Evolutionary conservation across 2,113 vertebrate species (phyloP).

Genomic region (Mugil cephalus): DNA sequence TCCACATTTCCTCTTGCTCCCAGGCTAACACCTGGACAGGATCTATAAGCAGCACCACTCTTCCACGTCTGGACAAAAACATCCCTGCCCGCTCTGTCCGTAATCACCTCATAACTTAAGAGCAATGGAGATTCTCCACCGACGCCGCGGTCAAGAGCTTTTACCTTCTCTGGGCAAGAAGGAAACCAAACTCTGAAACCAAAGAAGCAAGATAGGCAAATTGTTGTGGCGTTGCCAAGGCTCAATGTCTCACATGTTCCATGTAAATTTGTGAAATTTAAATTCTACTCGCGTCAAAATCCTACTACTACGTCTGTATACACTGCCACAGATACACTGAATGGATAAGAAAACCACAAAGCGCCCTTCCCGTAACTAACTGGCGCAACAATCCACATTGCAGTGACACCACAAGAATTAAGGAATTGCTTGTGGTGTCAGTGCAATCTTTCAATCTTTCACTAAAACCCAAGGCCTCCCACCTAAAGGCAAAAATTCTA

Average conservation of each 20-base stretch:
- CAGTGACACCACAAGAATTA: too few relatives aligned
- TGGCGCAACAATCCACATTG: not conserved
- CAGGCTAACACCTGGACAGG: slow-evolving; percentile 70
- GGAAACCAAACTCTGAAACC: too few relatives aligned
- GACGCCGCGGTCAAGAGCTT: not conserved
- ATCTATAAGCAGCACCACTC: slow-evolving; percentile 55
- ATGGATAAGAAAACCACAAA: not conserved
- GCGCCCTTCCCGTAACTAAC: not conserved
- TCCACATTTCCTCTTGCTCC: slow-evolving; percentile 54
- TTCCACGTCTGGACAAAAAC: slow-evolving; percentile 41
- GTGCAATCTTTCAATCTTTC: slow-evolving; percentile 20
- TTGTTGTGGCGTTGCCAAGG: not conserved
- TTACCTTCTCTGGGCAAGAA: not conserved
- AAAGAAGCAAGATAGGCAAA: too few relatives aligned
- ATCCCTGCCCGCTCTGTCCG: slow-evolving; percentile 10
- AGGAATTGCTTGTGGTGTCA: slow-evolving; percentile 11
- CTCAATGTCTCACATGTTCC: too few relatives aligned
- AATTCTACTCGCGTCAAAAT: too few relatives aligned
- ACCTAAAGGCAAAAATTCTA: slow-evolving; percentile 25
- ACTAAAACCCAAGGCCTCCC: slow-evolving; percentile 5
- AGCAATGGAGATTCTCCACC: not conserved
- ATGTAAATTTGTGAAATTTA: too few relatives aligned
- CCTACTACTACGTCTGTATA: too few relatives aligned
- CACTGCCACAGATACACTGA: too few relatives aligned
- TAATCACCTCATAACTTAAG: slow-evolving; percentile 15